phyloP scores from a whole-genome alignment of 2,113 vertebrate genomes.

The Neomonachus schauinslandi region DNA sequence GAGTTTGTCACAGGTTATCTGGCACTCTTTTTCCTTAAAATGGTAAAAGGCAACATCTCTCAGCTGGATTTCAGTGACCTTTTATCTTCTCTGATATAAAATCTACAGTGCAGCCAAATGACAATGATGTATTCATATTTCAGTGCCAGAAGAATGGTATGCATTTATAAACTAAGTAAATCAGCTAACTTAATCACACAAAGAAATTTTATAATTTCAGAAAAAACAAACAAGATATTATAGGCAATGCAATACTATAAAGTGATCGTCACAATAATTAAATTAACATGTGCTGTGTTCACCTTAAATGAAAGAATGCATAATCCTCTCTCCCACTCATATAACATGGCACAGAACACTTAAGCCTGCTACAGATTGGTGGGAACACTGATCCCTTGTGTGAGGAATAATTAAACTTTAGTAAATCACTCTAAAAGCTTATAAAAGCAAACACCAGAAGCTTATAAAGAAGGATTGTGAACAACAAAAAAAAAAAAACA shows the following conservation, averaged over 20 bases:
- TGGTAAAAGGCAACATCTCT: background rate
- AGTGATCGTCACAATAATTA: background rate
- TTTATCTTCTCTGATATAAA: background rate
- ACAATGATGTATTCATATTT: background rate
- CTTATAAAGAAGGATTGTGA: background rate
- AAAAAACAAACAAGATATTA: background rate
- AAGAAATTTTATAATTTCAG: background rate
- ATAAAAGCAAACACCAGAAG: constrained; percentile 54
- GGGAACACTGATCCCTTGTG: constrained; percentile 41
- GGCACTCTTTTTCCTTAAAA: background rate
- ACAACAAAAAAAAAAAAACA: background rate
- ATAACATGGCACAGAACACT: constrained; percentile 21
- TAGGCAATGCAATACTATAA: background rate
- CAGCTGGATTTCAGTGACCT: background rate
- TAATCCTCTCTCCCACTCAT: constrained; percentile 56
- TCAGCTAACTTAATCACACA: background rate
- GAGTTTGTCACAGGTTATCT: background rate
- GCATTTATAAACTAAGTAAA: background rate
- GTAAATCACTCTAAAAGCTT: constrained; percentile 59
- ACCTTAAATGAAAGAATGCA: constrained; percentile 28
- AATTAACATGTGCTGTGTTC: constrained; percentile 32
- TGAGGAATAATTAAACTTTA: constrained; percentile 63
- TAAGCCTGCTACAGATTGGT: constrained; percentile 35
- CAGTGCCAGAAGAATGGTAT: background rate
- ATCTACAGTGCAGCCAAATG: background rate